Evolutionary conservation across 2,888 invertebrate genomes (phyloP).

Genomic region (Baccha elongata): DNA sequence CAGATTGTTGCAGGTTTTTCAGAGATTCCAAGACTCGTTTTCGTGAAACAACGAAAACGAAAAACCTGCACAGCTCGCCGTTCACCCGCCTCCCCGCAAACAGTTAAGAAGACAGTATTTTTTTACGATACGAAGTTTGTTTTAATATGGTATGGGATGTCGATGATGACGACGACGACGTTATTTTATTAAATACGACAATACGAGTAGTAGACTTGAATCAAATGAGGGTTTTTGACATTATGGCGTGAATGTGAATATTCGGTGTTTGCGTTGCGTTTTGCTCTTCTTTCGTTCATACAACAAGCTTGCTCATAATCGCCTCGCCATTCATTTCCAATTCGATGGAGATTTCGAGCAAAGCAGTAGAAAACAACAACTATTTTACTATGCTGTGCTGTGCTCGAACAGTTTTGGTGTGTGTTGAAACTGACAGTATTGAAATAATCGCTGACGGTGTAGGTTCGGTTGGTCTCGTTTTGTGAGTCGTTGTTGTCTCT

Average conservation of each 20-base stretch:
- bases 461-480: constrained; percentile 75
- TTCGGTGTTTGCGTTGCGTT: constrained; percentile 58
- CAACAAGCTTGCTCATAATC: constrained; percentile 70
- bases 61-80: constrained; percentile 55
- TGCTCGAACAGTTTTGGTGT: constrained; percentile 39
- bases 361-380: constrained; percentile 20
- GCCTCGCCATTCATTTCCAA: constrained; percentile 65
- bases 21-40: constrained; percentile 67
- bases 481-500: constrained; percentile 62
- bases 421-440: constrained; percentile 78
- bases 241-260: constrained; percentile 63
- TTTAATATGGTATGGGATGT: constrained; percentile 46
- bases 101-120: constrained; percentile 33
- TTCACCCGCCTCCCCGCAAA: constrained; percentile 41
- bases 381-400: constrained; percentile 20
- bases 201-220: background rate
- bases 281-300: constrained; percentile 56
- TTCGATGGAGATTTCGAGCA: constrained; percentile 65
- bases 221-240: constrained; percentile 71
- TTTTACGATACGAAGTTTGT: constrained; percentile 16
- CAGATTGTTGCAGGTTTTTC: constrained; percentile 61
- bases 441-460: constrained; percentile 78
- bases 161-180: constrained; percentile 46
- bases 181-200: background rate
- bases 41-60: constrained; percentile 61